Evolutionary conservation across 2,888 invertebrate species (phyloP).

Genomic region (Scaptomyza tumidula): DNA sequence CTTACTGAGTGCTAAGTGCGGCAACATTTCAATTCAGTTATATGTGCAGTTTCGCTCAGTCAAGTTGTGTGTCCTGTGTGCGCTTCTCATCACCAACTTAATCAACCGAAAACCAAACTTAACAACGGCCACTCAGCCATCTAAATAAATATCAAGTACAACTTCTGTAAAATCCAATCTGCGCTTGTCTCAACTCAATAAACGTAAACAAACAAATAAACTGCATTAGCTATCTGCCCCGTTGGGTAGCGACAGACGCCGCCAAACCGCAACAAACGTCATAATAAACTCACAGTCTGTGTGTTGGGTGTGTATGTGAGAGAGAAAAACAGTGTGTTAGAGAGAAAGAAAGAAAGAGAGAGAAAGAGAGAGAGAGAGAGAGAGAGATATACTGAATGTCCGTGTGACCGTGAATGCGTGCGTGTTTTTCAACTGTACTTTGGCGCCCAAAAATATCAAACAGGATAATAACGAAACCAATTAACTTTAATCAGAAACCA

Average conservation of each 20-base stretch:
- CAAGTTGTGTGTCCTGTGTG: slow-evolving; percentile 73
- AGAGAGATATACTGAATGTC: slow-evolving; percentile 1
- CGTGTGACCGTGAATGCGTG: neutral
- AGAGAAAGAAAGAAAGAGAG: neutral
- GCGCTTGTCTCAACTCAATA: slow-evolving; percentile 37
- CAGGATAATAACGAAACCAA: slow-evolving; percentile 45
- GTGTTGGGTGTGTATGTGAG: too few species aligned
- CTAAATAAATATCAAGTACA: neutral
- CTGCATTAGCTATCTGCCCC: slow-evolving; percentile 51
- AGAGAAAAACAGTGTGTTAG: neutral
- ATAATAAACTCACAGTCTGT: slow-evolving; percentile 33
- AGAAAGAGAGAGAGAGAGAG: neutral
- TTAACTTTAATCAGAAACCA: slow-evolving; percentile 50
- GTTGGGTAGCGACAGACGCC: slow-evolving; percentile 39
- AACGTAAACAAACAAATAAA: slow-evolving; percentile 41
- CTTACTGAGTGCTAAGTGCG: slow-evolving; percentile 45
- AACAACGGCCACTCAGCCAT: slow-evolving; percentile 3
- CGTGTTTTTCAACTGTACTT: slow-evolving; percentile 62
- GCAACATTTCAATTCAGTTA: slow-evolving; percentile 75
- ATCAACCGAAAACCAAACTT: slow-evolving; percentile 31
- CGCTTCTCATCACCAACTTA: slow-evolving; percentile 55
- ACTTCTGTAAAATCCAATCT: neutral
- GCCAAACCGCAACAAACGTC: slow-evolving; percentile 54
- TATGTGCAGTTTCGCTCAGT: slow-evolving; percentile 80
- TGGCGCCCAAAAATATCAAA: slow-evolving; percentile 64